Evolutionary conservation across 2,888 invertebrate genomes (phyloP).

Genomic region (Chirona hameri): DNA sequence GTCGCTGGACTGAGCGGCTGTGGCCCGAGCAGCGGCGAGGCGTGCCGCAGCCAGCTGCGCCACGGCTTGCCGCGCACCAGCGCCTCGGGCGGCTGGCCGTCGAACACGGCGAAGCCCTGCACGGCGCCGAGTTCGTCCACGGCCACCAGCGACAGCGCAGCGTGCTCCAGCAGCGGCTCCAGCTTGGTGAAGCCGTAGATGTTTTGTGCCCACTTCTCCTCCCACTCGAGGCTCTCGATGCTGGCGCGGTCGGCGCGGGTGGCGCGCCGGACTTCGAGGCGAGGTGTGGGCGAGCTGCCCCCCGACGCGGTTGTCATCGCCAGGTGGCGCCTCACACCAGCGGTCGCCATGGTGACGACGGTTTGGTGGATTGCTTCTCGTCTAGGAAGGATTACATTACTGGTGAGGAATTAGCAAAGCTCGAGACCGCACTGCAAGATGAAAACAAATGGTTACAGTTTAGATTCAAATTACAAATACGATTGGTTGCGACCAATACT

Average conservation of each 20-base stretch:
- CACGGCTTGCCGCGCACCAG: neutral
- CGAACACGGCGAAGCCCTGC: neutral
- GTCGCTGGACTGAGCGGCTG: neutral
- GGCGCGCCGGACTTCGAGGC: neutral
- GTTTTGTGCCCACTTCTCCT: neutral
- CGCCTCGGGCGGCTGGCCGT: neutral
- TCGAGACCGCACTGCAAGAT: too few relatives aligned
- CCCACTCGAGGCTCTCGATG: slow-evolving; percentile 9
- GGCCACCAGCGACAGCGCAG: neutral
- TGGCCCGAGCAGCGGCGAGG: neutral
- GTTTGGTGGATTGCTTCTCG: too few relatives aligned
- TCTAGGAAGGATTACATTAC: too few relatives aligned
- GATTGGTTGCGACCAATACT: too few relatives aligned
- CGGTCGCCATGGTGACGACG: neutral
- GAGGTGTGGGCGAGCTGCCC: neutral
- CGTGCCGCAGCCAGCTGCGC: neutral
- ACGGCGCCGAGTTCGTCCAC: neutral
- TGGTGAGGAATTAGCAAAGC: too few relatives aligned
- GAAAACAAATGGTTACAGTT: too few relatives aligned
- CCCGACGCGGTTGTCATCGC: neutral
- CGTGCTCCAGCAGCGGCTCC: neutral
- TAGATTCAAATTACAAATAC: too few relatives aligned
- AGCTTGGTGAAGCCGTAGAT: neutral
- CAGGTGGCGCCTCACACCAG: neutral
- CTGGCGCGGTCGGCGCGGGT: neutral